Evolutionary conservation across 2,797 vertebrate genomes (phyloP).

Genomic region (Halcyon badia): DNA sequence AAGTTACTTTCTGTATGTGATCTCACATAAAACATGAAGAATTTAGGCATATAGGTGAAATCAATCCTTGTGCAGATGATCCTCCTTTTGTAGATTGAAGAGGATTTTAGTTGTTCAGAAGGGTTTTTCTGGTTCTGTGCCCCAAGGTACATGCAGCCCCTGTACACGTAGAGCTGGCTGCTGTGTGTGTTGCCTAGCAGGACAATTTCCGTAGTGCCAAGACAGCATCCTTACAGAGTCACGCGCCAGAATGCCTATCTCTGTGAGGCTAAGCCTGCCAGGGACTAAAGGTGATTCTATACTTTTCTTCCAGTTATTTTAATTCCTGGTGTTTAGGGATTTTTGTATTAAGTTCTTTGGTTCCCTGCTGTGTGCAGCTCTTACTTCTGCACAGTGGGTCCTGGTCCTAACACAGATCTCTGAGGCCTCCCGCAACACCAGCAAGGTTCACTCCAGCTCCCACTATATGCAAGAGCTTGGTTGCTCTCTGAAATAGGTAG

Average conservation of each 20-base stretch:
- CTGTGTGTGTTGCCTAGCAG: background rate
- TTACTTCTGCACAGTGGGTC: background rate
- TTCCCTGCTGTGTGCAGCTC: background rate
- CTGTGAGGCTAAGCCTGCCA: background rate
- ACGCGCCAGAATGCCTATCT: background rate
- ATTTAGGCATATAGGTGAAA: background rate
- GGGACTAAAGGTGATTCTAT: background rate
- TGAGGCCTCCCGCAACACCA: background rate
- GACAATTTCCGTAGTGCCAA: background rate
- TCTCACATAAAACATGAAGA: background rate
- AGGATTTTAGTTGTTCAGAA: background rate
- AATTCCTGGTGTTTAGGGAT: background rate
- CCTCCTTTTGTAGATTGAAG: background rate
- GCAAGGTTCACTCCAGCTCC: background rate
- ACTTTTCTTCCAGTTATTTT: background rate
- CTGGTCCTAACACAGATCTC: background rate
- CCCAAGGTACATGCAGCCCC: background rate
- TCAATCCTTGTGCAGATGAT: background rate
- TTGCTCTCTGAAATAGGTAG: rapidly evolving
- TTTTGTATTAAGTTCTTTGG: background rate
- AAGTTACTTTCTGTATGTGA: background rate
- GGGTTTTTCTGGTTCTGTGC: background rate
- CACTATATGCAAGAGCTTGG: background rate
- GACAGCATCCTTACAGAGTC: background rate
- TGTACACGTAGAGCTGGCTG: background rate